A percentile compares a stretch with the other conserved stretches of the same genome.
These are phyloP conservation scores for Percina caprodes DNA, from an alignment of 2,113 vertebrate genomes.

Conservation along the genomic window DNA sequence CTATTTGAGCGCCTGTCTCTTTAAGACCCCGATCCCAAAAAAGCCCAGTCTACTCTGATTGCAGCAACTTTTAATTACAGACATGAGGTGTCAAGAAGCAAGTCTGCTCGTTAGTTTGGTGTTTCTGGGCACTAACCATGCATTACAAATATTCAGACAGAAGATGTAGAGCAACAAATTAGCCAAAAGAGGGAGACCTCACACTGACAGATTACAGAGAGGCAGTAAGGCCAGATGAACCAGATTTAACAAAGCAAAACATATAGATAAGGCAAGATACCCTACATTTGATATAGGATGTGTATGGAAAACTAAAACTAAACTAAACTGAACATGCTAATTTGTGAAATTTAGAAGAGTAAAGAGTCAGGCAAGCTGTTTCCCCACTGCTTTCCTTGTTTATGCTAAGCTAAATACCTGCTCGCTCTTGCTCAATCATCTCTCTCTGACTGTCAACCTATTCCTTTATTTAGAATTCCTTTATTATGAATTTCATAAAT, in stretches of 20 bases:
- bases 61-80: too few relatives aligned
- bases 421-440: too few relatives aligned
- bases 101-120: too few relatives aligned
- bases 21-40: not conserved
- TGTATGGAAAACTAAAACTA: not conserved
- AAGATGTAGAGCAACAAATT: not conserved
- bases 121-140: not conserved
- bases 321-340: not conserved
- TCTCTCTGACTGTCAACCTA: accelerated
- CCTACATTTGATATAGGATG: not conserved
- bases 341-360: not conserved
- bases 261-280: not conserved
- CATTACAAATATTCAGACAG: not conserved
- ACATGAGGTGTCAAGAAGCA: too few relatives aligned
- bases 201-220: not conserved
- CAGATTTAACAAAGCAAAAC: not conserved
- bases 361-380: not conserved
- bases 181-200: constrained; percentile 17
- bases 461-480: too few relatives aligned
- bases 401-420: not conserved
- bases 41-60: not conserved
- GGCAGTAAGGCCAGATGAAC: not conserved
- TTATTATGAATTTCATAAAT: too few relatives aligned
- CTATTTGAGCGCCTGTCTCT: not conserved
- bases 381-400: not conserved